Evolutionary conservation across 2,888 invertebrate species (phyloP), one percentile per base, ranked within the genome.

Genomic region (Xestobium rufovillosum): DNA sequence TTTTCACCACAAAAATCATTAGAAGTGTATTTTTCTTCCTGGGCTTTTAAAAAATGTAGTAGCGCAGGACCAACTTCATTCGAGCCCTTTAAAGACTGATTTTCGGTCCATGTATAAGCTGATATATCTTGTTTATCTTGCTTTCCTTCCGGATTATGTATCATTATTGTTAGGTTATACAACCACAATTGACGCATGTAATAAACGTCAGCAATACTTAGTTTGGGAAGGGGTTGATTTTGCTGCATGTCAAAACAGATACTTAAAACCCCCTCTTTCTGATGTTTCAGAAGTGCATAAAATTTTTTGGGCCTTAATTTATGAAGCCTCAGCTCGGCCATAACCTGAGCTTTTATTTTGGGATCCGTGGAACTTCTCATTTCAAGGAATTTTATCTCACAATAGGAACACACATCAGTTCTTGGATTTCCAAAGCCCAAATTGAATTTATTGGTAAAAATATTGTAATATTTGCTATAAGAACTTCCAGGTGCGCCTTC

Each of bases 191-290:
- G n/a, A 19, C 23, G 6, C n/a, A 19, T 19, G n/a, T 19, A 19
- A 19, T n/a, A 19, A 19, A 19, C 23, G 23, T 19, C n/a, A 19
- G n/a, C n/a, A n/a, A 19, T n/a, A 19, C 23, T 8, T 19, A 19
- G 23, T n/a, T 19, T 19, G 23, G 23, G 23, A 19, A n/a, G 23
- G n/a, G n/a, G 23, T 19, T 19, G 23, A 19, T n/a, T 19, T 19
- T 19, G 23, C 6, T 19, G n/a, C 23, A 6, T 19, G n/a, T n/a
- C n/a, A n/a, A n/a, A n/a, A n/a, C n/a, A n/a, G n/a, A n/a, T n/a
- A n/a, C n/a, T n/a, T n/a, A n/a, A n/a, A n/a, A n/a, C n/a, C n/a
- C n/a, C n/a, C n/a, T n/a, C n/a, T n/a, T n/a, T n/a, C n/a, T n/a
- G n/a, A n/a, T n/a, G n/a, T n/a, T n/a, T n/a, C n/a, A n/a, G n/a